Evolutionary conservation across 2,797 vertebrate species (phyloP).

Genomic region (Ficedula albicollis): DNA sequence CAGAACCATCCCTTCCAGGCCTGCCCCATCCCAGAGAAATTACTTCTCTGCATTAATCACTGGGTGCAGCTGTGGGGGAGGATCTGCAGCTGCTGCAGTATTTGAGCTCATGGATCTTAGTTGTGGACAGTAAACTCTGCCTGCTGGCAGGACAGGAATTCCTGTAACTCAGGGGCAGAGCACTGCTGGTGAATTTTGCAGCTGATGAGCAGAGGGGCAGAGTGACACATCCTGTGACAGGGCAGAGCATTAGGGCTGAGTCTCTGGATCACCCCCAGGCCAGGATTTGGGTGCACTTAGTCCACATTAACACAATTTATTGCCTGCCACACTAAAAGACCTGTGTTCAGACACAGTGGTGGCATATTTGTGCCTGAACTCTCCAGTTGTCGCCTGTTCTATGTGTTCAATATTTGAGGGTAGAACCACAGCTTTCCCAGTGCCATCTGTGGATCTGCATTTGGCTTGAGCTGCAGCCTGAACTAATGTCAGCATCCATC

Average conservation of each 20-base stretch:
- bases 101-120: not conserved
- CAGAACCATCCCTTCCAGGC: not conserved
- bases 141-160: not conserved
- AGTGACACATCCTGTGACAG: not conserved
- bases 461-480: not conserved
- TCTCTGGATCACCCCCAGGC: not conserved
- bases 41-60: not conserved
- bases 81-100: not conserved
- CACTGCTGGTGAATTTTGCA: not conserved
- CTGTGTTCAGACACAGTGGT: not conserved
- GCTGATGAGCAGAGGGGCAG: not conserved
- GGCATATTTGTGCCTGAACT: not conserved
- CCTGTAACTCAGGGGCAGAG: not conserved
- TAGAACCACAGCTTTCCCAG: not conserved
- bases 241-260: not conserved
- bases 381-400: not conserved
- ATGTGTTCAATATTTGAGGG: not conserved
- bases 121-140: not conserved
- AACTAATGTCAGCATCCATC: not conserved
- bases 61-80: not conserved
- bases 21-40: not conserved
- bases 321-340: not conserved
- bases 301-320: not conserved
- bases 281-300: not conserved
- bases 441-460: not conserved